Evolutionary conservation across 2,888 invertebrate genomes (phyloP).

Genomic region (Drosophila meridionalis): DNA sequence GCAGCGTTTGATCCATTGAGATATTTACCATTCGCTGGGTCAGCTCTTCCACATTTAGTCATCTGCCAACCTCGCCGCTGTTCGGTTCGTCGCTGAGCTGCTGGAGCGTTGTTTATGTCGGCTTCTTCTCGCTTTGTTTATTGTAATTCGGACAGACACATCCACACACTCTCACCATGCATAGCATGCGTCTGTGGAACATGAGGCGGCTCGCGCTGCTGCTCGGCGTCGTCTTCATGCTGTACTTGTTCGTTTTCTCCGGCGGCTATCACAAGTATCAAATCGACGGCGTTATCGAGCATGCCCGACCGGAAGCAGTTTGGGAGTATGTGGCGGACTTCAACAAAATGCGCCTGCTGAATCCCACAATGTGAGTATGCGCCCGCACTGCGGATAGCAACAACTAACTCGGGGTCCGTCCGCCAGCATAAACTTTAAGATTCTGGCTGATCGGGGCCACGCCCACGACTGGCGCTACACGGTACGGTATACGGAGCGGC

Average conservation of each 20-base stretch:
- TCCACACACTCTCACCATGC: constrained; percentile 58
- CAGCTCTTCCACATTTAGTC: constrained; percentile 43
- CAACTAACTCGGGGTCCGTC: background rate
- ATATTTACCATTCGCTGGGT: constrained; percentile 15
- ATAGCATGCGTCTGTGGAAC: constrained; percentile 68
- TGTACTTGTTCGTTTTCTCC: constrained; percentile 79
- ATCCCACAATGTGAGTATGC: constrained; percentile 89
- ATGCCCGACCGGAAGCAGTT: constrained; percentile 87
- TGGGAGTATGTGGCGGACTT: constrained; percentile 92
- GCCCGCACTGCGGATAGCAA: background rate
- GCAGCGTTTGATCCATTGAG: constrained; percentile 32
- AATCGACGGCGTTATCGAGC: constrained; percentile 86
- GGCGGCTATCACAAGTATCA: constrained; percentile 84
- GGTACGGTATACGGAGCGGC: constrained; percentile 87
- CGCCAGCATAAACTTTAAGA: constrained; percentile 87
- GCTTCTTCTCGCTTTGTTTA: constrained; percentile 48
- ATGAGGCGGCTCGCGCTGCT: constrained; percentile 66
- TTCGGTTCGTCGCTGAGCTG: constrained; percentile 29
- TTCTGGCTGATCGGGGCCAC: constrained; percentile 88
- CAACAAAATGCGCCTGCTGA: constrained; percentile 89
- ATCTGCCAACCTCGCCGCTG: constrained; percentile 36
- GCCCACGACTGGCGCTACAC: constrained; percentile 90
- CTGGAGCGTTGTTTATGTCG: constrained; percentile 29
- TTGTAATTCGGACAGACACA: constrained; percentile 57
- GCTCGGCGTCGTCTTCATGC: constrained; percentile 38